A percentile compares a stretch with the other conserved stretches of the same genome.
Evolutionary conservation across 2,113 vertebrate species (phyloP).

Genomic region (Cynopterus brachyotis): DNA sequence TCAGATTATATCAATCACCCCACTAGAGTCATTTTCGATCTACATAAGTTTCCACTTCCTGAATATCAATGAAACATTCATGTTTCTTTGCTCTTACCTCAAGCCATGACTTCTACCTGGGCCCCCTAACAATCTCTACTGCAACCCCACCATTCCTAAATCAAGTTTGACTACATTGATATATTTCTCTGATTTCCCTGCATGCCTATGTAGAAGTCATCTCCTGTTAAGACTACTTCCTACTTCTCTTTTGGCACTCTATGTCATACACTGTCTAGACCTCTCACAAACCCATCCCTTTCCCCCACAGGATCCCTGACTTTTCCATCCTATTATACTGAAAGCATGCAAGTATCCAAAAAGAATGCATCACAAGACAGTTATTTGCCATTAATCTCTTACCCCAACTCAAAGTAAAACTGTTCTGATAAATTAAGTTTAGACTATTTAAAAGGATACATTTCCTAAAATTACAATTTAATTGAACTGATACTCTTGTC

Average conservation of each 20-base stretch:
- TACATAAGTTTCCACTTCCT: background rate
- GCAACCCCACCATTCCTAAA: background rate
- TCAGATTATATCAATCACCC: background rate
- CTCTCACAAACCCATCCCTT: background rate
- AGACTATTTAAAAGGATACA: background rate
- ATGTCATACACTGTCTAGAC: background rate
- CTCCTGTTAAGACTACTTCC: background rate
- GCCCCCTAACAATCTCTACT: background rate
- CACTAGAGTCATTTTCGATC: background rate
- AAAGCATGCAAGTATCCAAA: background rate
- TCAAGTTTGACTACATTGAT: background rate
- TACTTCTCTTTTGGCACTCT: background rate
- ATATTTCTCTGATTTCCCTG: background rate
- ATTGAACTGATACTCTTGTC: background rate
- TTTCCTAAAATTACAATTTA: conserved; percentile 25
- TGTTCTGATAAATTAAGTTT: background rate
- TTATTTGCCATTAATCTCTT: background rate
- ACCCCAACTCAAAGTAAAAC: conserved; percentile 15
- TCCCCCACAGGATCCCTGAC: background rate
- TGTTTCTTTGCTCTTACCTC: background rate
- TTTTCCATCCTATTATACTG: background rate
- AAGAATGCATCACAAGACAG: background rate
- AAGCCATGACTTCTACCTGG: background rate
- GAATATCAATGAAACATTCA: background rate
- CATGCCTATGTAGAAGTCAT: background rate